Base-by-base conservation (phyloP, 2,888 invertebrate species). In the Aromia moschata region DNA sequence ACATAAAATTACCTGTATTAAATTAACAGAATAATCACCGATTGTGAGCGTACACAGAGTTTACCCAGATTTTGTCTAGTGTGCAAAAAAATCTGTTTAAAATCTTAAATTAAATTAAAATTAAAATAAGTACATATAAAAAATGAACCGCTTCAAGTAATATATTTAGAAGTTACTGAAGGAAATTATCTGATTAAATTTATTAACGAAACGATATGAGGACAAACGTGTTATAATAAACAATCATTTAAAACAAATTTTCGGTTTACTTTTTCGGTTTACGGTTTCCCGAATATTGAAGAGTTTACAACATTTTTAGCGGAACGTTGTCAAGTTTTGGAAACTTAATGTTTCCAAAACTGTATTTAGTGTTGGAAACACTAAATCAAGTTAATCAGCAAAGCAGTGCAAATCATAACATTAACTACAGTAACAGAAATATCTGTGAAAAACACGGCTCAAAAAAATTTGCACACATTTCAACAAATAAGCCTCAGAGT, bases 241-340 rank as follows among this genome's bases (percentile, higher is more conserved):
- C 3, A 18, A 18, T 20, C 47, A 47, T 20, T n/a, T 47, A 5
- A 36, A 36, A 17, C 2, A 1, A 1, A n/a, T n/a, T n/a, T n/a
- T n/a, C n/a, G n/a, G n/a, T n/a, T 1, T 33, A 11, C 3, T 11
- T 33, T 11, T 37, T 18, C 16, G 20, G 37, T 2, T 18, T 36
- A 17, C 17, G 18, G 11, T 4, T 9, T 33, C 1, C 57, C 60
- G 1, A 55, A 2, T 7, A 36, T 55, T 18, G 33, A 56, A 1
- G 56, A 58, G 12, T 55, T 63, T 11, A 9, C 57, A 12, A 18
- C 15, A 0, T 63, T 60, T 54, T 47, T 60, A 17, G 51, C 49
- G 37, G 43, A 55, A 36, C 60, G 47, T 33, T 60, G 47, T 49
- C 52, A 54, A 37, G 20, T 59, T 2, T 30, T 58, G 1, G n/a